Evolutionary conservation across 2,797 vertebrate species (phyloP).

Genomic region (Okamejei kenojei): DNA sequence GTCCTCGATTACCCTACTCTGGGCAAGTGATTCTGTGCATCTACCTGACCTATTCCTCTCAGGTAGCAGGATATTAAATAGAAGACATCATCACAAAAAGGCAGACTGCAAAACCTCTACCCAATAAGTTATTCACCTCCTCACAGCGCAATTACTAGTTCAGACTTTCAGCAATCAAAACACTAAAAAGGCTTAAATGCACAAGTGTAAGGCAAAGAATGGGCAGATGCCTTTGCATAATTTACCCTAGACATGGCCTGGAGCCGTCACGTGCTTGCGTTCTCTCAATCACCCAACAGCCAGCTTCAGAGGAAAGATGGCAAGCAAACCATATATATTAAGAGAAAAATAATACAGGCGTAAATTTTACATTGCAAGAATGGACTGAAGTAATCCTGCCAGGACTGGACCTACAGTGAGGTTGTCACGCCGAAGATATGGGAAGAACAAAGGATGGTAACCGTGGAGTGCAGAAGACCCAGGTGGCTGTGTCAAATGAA

Average conservation of each 20-base stretch:
- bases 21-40: no score
- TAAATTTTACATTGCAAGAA: not conserved
- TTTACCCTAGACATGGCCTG: not conserved
- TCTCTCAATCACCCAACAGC: not conserved
- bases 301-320: not conserved
- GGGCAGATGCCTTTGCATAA: not conserved
- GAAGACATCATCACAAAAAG: not conserved
- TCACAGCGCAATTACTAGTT: not conserved
- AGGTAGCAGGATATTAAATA: not conserved
- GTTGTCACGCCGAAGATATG: no score
- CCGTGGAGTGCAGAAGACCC: no score
- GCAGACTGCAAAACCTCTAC: not conserved
- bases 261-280: not conserved
- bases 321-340: not conserved
- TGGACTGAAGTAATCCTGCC: not conserved
- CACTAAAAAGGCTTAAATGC: not conserved
- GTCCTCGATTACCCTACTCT: no score
- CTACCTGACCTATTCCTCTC: no score
- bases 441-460: no score
- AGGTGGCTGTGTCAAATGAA: no score
- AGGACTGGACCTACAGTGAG: no score
- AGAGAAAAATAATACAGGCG: not conserved
- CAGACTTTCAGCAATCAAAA: not conserved
- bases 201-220: not conserved
- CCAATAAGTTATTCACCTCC: not conserved